Evolutionary conservation across 2,888 invertebrate genomes (phyloP), one percentile per base, ranked within the genome.

Genomic region (Pammene fasciana): DNA sequence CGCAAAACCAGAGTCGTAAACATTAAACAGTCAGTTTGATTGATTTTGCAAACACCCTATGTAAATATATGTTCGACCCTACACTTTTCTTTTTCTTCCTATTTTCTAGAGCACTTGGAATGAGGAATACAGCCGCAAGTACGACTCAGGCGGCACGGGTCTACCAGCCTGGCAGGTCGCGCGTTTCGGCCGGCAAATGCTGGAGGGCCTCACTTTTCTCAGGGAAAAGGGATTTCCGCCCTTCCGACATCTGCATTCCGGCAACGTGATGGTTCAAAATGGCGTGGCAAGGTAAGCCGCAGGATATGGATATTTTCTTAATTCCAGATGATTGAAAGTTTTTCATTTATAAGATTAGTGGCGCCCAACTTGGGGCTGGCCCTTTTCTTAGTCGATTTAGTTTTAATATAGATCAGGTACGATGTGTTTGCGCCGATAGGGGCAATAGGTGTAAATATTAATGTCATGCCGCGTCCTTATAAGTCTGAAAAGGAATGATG

Each of bases 221-320:
- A 96, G 95, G 76, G 97, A 97, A 79, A 96, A 97, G 78, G 97
- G 97, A 11, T 97, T 98, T 84, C 97, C 98, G 4, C 94, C 96
- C 10, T 97, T 97, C 79, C 95, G 96, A 54, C 97, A 98, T 87
- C 90, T 98, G 75, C 98, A 98, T 86, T 95, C 97, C 65, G 98
- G 98, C 48, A 98, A 98, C 88, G 95, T 98, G 36, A 96, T 98
- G 75, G 94, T 98, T 52, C 98, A 98, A 82, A 97, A 98, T 85
- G 97, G 98, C 18, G 97, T 97, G 0, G 98, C 98, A 60, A 94
- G 98, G 96, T 96, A 7, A 38, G 38, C 6, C 5, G 6, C 9
- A 38, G 38, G 38, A 6, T 7, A 9, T 38, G 9, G 6, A 38
- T 7, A 38, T 5, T 38, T 38, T 38, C 38, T 38, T 5, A 38